Conservation (phyloP, 1,140 invertebrate species). For the Scylla paramamosain region DNA sequence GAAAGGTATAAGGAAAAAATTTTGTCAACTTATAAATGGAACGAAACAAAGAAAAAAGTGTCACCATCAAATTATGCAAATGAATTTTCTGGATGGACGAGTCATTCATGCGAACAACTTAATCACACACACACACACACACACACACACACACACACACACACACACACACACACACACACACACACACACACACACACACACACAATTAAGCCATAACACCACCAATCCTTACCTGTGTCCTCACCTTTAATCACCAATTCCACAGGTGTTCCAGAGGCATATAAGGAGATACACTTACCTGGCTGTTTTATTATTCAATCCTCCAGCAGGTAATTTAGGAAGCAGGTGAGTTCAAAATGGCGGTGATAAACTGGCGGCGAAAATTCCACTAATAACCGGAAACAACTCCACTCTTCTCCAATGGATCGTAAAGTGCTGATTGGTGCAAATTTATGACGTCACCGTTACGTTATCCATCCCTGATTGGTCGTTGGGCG, state of each 20-base stretch:
- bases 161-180: conserved; percentile 1
- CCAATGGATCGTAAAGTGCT: background rate
- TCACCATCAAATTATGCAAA: conserved; percentile 9
- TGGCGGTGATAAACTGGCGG: background rate
- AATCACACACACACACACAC: conserved; percentile 6
- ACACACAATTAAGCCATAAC: background rate
- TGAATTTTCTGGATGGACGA: background rate
- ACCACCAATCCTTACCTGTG: background rate
- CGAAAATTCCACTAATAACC: background rate
- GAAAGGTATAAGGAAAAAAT: too few species aligned
- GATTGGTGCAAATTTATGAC: conserved; percentile 9
- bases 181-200: conserved; percentile 9
- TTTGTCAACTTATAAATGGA: too few species aligned
- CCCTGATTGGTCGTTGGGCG: background rate
- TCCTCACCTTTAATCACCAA: background rate
- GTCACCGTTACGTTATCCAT: background rate
- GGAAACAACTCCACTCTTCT: background rate
- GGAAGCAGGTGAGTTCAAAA: background rate
- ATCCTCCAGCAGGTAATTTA: background rate
- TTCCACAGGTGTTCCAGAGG: background rate
- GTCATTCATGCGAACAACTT: background rate
- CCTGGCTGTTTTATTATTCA: background rate
- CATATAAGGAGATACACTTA: background rate
- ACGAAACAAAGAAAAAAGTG: background rate
- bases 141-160: background rate